phyloP scores from a whole-genome alignment of 2,113 vertebrate species.

The Muscicapa adusta region DNA sequence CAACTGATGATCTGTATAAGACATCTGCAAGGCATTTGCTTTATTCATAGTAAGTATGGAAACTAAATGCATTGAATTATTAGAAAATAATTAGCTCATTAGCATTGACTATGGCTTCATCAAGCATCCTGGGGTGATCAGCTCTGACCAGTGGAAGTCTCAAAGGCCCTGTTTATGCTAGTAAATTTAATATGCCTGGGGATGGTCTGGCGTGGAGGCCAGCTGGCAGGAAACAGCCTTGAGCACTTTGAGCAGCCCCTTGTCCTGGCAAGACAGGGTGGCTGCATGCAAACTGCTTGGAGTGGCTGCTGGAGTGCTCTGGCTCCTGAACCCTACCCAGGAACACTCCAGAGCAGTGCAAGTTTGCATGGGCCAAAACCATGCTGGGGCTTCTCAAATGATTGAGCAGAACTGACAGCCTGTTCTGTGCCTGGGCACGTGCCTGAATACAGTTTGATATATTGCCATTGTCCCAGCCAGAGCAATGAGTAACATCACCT shows the following conservation, averaged over 20 bases:
- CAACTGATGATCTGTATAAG: neutral
- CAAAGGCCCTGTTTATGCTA: neutral
- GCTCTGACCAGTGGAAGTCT: neutral
- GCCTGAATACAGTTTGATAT: rapidly evolving
- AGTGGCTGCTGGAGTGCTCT: neutral
- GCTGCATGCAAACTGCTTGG: neutral
- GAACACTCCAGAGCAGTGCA: rapidly evolving
- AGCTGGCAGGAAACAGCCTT: neutral
- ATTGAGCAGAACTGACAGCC: neutral
- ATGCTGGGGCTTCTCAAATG: rapidly evolving
- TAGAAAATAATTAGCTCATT: neutral
- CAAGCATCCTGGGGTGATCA: neutral
- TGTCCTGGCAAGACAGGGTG: neutral
- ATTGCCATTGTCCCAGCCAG: rapidly evolving
- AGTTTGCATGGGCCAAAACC: neutral
- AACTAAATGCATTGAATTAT: neutral
- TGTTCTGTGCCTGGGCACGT: neutral
- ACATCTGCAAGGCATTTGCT: neutral
- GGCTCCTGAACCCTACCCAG: neutral
- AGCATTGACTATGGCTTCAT: neutral
- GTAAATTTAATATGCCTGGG: neutral
- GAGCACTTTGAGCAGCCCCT: neutral
- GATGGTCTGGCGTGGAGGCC: neutral
- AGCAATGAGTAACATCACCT: rapidly evolving
- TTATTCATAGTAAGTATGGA: neutral